A percentile compares a stretch with the other conserved stretches of the same genome.
Conservation (phyloP, 1,140 invertebrate species). For the Drosophila ananassae region DNA sequence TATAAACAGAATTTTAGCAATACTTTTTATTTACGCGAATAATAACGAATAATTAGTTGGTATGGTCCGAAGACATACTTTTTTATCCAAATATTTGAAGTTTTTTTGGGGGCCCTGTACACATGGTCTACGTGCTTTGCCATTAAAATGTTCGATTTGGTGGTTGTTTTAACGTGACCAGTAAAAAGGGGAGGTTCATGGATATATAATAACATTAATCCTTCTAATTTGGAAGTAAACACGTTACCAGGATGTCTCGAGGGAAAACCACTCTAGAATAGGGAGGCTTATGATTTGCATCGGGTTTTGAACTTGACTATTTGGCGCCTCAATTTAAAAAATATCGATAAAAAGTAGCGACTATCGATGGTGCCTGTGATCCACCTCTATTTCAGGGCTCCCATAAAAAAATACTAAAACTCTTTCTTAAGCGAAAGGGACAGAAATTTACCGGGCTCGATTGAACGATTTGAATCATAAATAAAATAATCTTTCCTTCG, state of each 20-base stretch:
- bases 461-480: too few relatives aligned
- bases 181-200: conserved; percentile 16
- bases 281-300: too few relatives aligned
- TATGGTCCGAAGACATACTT: conserved; percentile 20
- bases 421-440: too few relatives aligned
- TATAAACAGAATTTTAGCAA: conserved; percentile 61
- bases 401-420: too few relatives aligned
- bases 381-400: too few relatives aligned
- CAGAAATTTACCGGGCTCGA: too few relatives aligned
- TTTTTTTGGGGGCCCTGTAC: background rate
- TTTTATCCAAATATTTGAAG: background rate
- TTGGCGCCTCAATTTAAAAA: too few relatives aligned
- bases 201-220: conserved; percentile 39
- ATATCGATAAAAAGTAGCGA: too few relatives aligned
- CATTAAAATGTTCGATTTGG: conserved; percentile 34
- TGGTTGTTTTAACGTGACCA: conserved; percentile 78
- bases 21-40: conserved; percentile 72
- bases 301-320: too few relatives aligned
- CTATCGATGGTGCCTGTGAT: too few relatives aligned
- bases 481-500: too few relatives aligned
- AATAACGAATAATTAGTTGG: conserved; percentile 57
- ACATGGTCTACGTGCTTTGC: conserved; percentile 49
- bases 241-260: conserved; percentile 38
- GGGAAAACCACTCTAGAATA: too few relatives aligned
- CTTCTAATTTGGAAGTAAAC: conserved; percentile 52